Conservation (phyloP, 2,888 invertebrate species). For the Hemistola chrysoprasaria region DNA sequence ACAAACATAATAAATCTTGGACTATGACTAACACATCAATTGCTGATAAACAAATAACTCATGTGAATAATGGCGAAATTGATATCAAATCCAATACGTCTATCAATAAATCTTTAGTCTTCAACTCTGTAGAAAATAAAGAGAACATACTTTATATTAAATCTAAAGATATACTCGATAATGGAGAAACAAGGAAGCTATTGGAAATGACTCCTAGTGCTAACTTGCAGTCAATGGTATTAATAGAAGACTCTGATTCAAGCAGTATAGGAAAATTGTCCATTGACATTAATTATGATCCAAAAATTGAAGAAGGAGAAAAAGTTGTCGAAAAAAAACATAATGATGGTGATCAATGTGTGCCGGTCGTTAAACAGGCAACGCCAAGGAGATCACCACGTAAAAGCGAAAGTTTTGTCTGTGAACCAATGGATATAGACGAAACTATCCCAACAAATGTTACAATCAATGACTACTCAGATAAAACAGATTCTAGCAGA, state of each 20-base stretch:
- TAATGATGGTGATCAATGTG: constrained; percentile 62
- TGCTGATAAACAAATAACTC: constrained; percentile 27
- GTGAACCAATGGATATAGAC: constrained; percentile 76
- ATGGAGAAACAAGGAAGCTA: constrained; percentile 37
- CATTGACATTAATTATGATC: constrained; percentile 30
- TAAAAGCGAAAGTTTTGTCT: constrained; percentile 40
- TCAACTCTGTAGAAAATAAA: constrained; percentile 18
- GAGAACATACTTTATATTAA: constrained; percentile 16
- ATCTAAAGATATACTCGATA: constrained; percentile 12
- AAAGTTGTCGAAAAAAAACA: constrained; percentile 13
- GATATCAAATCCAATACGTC: constrained; percentile 14
- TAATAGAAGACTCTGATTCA: constrained; percentile 63
- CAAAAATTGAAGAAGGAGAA: constrained; percentile 33
- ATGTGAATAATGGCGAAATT: constrained; percentile 42
- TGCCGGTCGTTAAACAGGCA: constrained; percentile 52
- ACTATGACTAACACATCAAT: constrained; percentile 29
- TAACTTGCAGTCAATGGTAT: constrained; percentile 43
- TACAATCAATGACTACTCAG: constrained; percentile 38
- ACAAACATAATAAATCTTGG: constrained; percentile 62
- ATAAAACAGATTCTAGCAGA: constrained; percentile 24
- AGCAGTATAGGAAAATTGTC: constrained; percentile 37
- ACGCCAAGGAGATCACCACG: constrained; percentile 23
- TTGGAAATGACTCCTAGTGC: constrained; percentile 45
- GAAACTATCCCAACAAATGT: constrained; percentile 61
- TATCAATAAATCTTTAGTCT: constrained; percentile 7